Base-by-base conservation (phyloP, 2,797 vertebrate genomes). In the Schizopygopsis malacanthus region DNA sequence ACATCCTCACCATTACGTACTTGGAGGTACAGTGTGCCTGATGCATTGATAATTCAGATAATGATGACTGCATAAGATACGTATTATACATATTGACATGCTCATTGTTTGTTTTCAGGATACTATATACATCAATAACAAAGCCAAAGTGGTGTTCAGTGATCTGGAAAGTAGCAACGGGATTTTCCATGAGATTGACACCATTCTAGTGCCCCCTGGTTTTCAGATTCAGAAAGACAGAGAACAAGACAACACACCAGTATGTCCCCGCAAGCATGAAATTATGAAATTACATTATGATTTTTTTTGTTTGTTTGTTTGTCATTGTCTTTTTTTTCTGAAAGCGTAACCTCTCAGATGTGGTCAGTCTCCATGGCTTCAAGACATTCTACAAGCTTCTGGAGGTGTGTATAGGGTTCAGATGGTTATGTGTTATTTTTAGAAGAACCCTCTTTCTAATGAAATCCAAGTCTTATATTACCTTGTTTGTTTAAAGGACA, bases 101-200 rank as follows among this genome's bases (percentile, higher is more conserved):
- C 85, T 89, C 8, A n/a, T 10, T 4, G n/a, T 81, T n/a, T 87
- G 4, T 91, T 93, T 94, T 80, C 92, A 99, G 98, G 96, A 92
- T 10, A 87, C 85, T 0, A 84, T 98, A 47, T 86, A 92, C 81
- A 89, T 99, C 91, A 98, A 98, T 84, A 92, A 92, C 39, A 89
- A 96, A 13, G 95, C 95, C 0, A 96, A 93, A 72, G 90, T 99
- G 86, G 88, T 96, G 13, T 87, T 92, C 90, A 96, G 95, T 0
- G 94, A 98, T 39, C 88, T 85, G 28, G 63, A 96, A 89, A 93
- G 93, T 67, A 90, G 92, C 18, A 99, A 99, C 4, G 98, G 98
- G 0, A 94, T 99, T 83, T 94, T 98, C 88, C 96, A 99, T 11
- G 81, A 96, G 89, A 96, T 99, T 82, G 93, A 97, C 90, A 94